Evolutionary conservation across 1,140 invertebrate species (phyloP), one percentile per base, ranked within the genome.

Genomic region (Aphelinus atriplicis): DNA sequence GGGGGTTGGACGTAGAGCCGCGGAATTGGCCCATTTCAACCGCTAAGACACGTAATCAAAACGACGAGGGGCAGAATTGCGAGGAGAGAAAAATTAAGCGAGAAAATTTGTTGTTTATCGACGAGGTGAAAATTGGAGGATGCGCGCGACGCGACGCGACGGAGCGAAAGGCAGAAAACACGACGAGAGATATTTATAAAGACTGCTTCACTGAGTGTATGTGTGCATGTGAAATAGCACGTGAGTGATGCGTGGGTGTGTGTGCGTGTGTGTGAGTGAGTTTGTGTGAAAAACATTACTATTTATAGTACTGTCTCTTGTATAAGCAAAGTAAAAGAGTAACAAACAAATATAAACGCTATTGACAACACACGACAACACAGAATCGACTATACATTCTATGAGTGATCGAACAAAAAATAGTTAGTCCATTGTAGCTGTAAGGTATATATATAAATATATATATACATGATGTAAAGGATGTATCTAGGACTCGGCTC

Each of bases 181-280:
- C 42, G 53, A 80, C 79, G 77, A 81, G 80, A 81, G 77, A 86
- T 85, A 86, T 86, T 86, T 88, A 84, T 86, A 86, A 88, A 87
- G 86, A 88, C 86, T 87, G 86, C 83, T 85, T 83, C 64, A 75
- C 65, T 48, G 83, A 80, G 83, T 83, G 79, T 85, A 84, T 77
- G 80, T 84, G 26, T 26, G 26, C 26, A 26, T 26, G 26, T 26
- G 26, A 0, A 0, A 26, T 26, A 26, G 26, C 26, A 26, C 26
- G 26, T 26, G 26, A 26, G 26, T 26, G 26, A n/a, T 26, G 26
- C 26, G 26, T 26, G 26, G 26, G 26, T 26, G 26, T 26, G 84
- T 79, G 80, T 57, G 60, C 3, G 67, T 60, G 2, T 48, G 56
- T 1, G 67, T 48, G 57, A 61, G 45, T 1, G 46, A 60, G 9